Conservation (phyloP, 2,888 invertebrate genomes). For the Schrankia costaestrigalis region DNA sequence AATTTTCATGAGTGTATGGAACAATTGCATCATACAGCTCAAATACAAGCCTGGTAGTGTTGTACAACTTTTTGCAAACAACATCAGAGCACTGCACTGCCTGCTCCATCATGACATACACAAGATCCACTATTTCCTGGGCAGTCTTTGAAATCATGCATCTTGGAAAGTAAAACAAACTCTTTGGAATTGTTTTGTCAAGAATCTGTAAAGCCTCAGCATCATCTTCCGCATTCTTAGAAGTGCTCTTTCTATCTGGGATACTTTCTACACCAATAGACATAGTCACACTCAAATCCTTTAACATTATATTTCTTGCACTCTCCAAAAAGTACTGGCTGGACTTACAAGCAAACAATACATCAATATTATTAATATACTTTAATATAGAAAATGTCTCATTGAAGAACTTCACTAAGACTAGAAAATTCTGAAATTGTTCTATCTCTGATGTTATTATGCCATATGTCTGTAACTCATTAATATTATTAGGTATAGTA, state of each 20-base stretch:
- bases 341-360: conserved; percentile 88
- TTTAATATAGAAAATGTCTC: conserved; percentile 80
- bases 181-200: conserved; percentile 65
- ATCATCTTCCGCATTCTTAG: conserved; percentile 22
- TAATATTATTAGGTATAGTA: conserved; percentile 88
- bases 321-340: conserved; percentile 85
- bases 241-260: conserved; percentile 30
- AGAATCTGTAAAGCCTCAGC: conserved; percentile 62
- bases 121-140: conserved; percentile 83
- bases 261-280: conserved; percentile 75
- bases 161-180: conserved; percentile 73
- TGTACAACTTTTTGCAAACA: conserved; percentile 84
- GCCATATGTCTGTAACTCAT: conserved; percentile 84
- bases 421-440: conserved; percentile 83
- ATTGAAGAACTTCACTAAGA: conserved; percentile 80
- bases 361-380: conserved; percentile 87
- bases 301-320: conserved; percentile 87
- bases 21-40: conserved; percentile 89
- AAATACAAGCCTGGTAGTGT: conserved; percentile 86
- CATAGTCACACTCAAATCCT: conserved; percentile 88
- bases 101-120: conserved; percentile 84
- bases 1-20: conserved; percentile 89
- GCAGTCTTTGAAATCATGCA: conserved; percentile 83
- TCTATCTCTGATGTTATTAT: conserved; percentile 83
- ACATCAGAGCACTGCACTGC: conserved; percentile 82